These are phyloP conservation scores for Tillus elongatus DNA, from an alignment of 2,888 invertebrate genomes.

Conservation along the genomic window DNA sequence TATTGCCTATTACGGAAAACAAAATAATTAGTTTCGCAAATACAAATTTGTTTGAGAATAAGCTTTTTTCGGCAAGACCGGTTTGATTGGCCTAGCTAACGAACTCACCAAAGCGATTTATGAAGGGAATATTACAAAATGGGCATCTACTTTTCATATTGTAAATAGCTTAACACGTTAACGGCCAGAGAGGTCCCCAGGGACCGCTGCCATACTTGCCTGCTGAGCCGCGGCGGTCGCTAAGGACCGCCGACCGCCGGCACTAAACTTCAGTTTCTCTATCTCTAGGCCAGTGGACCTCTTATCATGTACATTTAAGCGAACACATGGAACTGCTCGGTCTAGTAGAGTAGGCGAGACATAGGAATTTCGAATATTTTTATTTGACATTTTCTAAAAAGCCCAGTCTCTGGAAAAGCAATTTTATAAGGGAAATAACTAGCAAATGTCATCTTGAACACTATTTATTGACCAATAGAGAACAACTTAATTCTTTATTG, in stretches of 20 bases:
- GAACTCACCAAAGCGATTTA: too few relatives aligned
- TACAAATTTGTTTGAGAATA: too few relatives aligned
- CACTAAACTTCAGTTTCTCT: background rate
- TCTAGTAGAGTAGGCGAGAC: slow-evolving; percentile 2
- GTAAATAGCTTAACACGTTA: slow-evolving; percentile 3
- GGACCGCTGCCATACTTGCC: background rate
- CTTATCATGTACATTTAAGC: background rate
- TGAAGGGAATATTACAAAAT: too few relatives aligned
- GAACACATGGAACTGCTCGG: background rate
- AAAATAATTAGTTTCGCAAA: too few relatives aligned
- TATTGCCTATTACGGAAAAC: too few relatives aligned
- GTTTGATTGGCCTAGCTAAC: too few relatives aligned
- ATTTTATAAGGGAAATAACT: too few relatives aligned
- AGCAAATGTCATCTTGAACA: too few relatives aligned
- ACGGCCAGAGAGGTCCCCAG: slow-evolving; percentile 3
- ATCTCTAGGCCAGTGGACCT: slow-evolving; percentile 1
- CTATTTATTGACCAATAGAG: too few relatives aligned
- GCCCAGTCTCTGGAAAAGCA: background rate
- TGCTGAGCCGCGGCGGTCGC: slow-evolving; percentile 1
- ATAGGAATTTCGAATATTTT: background rate
- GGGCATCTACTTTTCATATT: too few relatives aligned
- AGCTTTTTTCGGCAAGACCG: too few relatives aligned
- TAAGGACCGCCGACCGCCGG: slow-evolving; percentile 1
- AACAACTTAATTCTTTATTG: too few relatives aligned
- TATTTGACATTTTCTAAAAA: background rate